Evolutionary conservation across 2,888 invertebrate genomes (phyloP), one percentile per base, ranked within the genome.

Genomic region (Dugesia japonica): DNA sequence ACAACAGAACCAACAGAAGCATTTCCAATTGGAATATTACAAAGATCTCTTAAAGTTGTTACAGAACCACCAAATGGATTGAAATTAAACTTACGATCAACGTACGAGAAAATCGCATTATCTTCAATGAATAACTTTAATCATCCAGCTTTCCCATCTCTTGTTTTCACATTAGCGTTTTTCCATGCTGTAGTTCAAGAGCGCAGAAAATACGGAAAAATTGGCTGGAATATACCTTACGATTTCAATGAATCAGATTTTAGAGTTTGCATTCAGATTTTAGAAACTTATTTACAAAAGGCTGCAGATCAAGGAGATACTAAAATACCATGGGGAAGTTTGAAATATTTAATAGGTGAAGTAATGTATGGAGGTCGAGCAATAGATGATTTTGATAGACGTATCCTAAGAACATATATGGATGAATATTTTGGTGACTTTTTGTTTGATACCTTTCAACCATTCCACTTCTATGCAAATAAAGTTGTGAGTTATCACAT

Each of bases 291-390:
- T 85, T 86, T 94, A 76, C 89, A 88, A 23, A 90, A 92, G 80
- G 88, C 89, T 75, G 85, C 85, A 78, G 82, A 83, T 72, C 82
- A 84, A 28, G 82, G 82, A n/a, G 89, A 88, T 74, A 85, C 87
- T 0, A 88, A 88, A 76, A 89, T 92, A 76, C 92, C 93, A 0
- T 94, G 94, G 94, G 89, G 89, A 80, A 92, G 91, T 82, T 87
- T 94, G 75, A 92, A 92, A 82, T 94, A 93, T 83, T 86, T 94
- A 0, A 91, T 94, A 80, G 93, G 93, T 78, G 93, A 94, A 87
- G 92, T 93, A 28, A 93, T 94, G 91, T 94, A 94, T 83, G 94
- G 94, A 28, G 94, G 94, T 0, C 88, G 92, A 75, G 91, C 94
- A 33, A 93, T 92, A 80, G 93, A 94, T 83, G 89, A 90, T 83